Evolutionary conservation across 2,113 vertebrate genomes (phyloP).

Genomic region (Verasper variegatus): DNA sequence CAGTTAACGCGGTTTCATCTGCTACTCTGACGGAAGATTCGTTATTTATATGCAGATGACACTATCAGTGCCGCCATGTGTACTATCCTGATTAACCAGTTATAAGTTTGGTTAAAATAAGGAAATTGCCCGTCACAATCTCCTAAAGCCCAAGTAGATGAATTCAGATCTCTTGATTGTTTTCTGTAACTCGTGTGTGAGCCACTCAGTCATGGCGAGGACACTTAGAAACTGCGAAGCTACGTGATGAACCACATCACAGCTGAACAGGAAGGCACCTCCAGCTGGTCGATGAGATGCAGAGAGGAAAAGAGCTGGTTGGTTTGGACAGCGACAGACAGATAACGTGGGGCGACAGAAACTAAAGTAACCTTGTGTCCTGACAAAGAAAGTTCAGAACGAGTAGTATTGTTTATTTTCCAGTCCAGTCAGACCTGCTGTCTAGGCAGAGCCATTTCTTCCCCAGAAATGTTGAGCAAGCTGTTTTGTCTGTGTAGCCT

Average conservation of each 20-base stretch:
- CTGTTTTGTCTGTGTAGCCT: constrained; percentile 30
- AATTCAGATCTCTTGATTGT: too few species aligned
- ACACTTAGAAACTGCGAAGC: background rate
- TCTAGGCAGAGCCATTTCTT: background rate
- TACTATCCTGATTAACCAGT: too few species aligned
- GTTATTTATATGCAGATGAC: too few species aligned
- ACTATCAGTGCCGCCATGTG: too few species aligned
- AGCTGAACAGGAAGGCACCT: constrained; percentile 25
- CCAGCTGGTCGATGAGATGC: constrained; percentile 34
- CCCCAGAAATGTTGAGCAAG: constrained; percentile 35
- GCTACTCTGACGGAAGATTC: too few species aligned
- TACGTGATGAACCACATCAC: constrained; percentile 8
- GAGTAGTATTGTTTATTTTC: constrained; percentile 35
- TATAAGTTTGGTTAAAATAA: too few species aligned
- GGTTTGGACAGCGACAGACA: background rate
- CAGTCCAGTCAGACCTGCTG: constrained; percentile 23
- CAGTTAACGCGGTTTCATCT: background rate
- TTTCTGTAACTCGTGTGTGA: background rate
- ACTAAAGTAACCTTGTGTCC: background rate
- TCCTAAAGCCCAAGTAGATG: too few species aligned
- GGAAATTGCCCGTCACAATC: too few species aligned
- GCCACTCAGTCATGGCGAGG: background rate
- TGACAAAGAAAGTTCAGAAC: background rate
- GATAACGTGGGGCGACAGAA: background rate
- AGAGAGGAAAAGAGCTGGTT: background rate